phyloP scores from a whole-genome alignment of 2,797 vertebrate species.

The Bryconaethiops microstoma region DNA sequence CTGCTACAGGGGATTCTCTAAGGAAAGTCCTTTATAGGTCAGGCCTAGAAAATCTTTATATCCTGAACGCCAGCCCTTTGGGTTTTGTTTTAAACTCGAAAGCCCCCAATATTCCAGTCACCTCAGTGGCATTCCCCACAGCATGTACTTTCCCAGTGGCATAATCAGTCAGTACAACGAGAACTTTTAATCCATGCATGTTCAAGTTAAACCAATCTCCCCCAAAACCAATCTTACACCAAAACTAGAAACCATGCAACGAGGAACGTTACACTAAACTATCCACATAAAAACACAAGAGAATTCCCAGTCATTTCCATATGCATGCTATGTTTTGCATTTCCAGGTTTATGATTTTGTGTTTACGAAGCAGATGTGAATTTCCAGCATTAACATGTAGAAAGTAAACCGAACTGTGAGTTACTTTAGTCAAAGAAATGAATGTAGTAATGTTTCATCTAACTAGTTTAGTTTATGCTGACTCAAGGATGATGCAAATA shows the following conservation, averaged over 20 bases:
- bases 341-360: no score
- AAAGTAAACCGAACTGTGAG: no score
- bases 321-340: not conserved
- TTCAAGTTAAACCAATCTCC: no score
- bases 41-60: not conserved
- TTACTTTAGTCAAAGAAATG: no score
- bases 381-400: no score
- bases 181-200: not conserved
- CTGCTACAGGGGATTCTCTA: conserved; percentile 6
- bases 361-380: no score
- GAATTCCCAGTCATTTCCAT: conserved; percentile 8
- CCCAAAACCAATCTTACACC: not conserved
- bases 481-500: no score
- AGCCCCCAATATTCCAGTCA: conserved; percentile 5
- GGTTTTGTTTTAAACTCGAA: conserved; percentile 20
- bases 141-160: not conserved
- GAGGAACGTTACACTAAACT: not conserved
- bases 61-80: conserved; percentile 6
- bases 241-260: not conserved
- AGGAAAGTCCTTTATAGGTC: conserved; percentile 15
- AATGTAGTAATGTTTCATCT: no score
- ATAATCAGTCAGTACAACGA: conserved; percentile 9
- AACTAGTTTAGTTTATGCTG: no score
- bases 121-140: not conserved
- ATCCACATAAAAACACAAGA: conserved; percentile 1